Percentiles rank a stretch among this genome's conserved stretches.
Conservation (phyloP, 2,113 vertebrate species). For the Gallinago undulata region DNA sequence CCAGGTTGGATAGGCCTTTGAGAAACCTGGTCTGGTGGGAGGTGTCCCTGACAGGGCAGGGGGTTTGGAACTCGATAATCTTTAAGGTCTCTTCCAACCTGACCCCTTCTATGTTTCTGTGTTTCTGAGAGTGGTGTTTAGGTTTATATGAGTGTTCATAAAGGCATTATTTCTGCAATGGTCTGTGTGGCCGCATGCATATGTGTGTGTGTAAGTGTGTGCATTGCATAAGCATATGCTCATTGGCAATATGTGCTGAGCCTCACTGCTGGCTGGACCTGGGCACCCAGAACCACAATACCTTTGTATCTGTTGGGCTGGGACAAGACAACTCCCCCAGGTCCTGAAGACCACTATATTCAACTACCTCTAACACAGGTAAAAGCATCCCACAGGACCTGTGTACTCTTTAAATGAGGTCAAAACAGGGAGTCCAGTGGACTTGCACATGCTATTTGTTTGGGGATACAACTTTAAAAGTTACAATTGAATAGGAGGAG, state of each 20-base stretch:
- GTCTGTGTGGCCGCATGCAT: accelerated
- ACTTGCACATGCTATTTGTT: neutral
- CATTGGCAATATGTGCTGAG: neutral
- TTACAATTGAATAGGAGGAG: neutral
- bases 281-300: neutral
- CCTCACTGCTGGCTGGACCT: neutral
- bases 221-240: no score
- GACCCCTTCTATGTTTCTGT: no score
- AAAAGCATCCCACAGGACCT: neutral
- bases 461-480: neutral
- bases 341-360: neutral
- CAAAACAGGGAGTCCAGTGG: neutral
- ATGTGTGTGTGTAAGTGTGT: no score
- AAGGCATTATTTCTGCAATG: neutral
- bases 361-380: neutral
- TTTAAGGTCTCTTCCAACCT: no score
- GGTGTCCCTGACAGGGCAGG: no score
- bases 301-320: neutral
- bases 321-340: neutral
- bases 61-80: no score
- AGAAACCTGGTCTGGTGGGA: no score
- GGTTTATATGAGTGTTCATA: neutral
- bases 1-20: no score
- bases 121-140: neutral
- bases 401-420: neutral